A percentile compares a stretch with the other conserved stretches of the same genome.
phyloP scores from a whole-genome alignment of 1,140 invertebrate species.

The Drosophila nebulosa region DNA sequence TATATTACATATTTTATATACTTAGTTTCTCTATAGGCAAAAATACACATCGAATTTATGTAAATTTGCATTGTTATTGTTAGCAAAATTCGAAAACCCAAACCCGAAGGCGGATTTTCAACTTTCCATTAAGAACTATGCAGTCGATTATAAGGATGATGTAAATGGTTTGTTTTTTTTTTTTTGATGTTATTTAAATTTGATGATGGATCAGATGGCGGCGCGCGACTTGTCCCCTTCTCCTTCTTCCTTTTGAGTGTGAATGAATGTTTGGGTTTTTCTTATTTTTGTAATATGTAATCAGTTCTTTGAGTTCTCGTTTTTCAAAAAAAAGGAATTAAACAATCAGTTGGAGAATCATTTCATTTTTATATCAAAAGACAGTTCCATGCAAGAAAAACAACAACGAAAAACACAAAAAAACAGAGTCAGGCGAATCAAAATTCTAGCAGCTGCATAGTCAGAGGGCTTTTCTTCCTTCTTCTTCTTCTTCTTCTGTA shows the following conservation, averaged over 20 bases:
- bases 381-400: constrained; percentile 16
- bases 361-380: too few species aligned
- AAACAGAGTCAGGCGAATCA: too few species aligned
- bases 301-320: constrained; percentile 75
- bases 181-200: not conserved
- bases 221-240: not conserved
- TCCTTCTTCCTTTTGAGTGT: not conserved
- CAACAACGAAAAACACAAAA: too few species aligned
- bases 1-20: constrained; percentile 11
- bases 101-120: not conserved
- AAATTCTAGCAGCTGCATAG: constrained; percentile 31
- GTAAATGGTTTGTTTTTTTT: not conserved
- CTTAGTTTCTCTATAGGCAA: constrained; percentile 6
- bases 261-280: not conserved
- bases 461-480: too few species aligned
- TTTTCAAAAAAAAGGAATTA: constrained; percentile 7
- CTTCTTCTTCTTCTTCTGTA: not conserved
- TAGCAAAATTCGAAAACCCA: constrained; percentile 27
- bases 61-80: constrained; percentile 31
- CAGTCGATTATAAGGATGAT: not conserved
- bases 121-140: not conserved
- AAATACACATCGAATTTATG: not conserved
- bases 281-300: constrained; percentile 41
- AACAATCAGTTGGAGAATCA: not conserved
- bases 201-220: not conserved